A percentile compares a stretch with the other conserved stretches of the same genome.
Conservation (phyloP, 2,797 vertebrate species). For the Crocodylus rhombifer region DNA sequence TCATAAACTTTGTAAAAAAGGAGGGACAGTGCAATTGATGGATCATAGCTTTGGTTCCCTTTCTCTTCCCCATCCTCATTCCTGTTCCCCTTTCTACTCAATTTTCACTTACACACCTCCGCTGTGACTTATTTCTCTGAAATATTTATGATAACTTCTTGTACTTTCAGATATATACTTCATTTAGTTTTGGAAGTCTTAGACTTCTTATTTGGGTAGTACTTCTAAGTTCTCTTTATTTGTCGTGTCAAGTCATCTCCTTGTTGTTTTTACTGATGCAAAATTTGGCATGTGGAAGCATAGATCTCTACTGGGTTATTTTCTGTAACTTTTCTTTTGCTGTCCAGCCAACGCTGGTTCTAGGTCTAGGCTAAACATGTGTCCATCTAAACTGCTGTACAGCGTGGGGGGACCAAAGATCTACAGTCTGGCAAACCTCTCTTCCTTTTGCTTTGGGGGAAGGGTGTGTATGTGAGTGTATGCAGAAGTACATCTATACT, state of each 20-base stretch:
- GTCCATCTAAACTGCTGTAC: neutral
- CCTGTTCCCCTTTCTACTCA: neutral
- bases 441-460: neutral
- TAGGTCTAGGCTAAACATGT: neutral
- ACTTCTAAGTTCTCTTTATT: too few relatives aligned
- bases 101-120: too few relatives aligned
- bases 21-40: neutral
- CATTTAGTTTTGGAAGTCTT: neutral
- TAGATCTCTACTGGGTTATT: neutral
- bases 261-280: neutral
- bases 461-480: neutral
- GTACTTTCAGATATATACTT: neutral
- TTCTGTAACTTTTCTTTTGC: neutral
- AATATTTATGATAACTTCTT: neutral
- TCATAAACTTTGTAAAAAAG: neutral
- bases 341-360: accelerated
- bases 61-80: neutral
- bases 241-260: neutral
- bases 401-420: neutral
- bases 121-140: neutral
- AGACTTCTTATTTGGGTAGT: neutral
- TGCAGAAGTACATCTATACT: neutral
- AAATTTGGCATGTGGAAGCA: neutral
- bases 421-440: neutral
- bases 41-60: neutral